phyloP scores from a whole-genome alignment of 1,140 invertebrate species.

The Lasioglossum baleicum region DNA sequence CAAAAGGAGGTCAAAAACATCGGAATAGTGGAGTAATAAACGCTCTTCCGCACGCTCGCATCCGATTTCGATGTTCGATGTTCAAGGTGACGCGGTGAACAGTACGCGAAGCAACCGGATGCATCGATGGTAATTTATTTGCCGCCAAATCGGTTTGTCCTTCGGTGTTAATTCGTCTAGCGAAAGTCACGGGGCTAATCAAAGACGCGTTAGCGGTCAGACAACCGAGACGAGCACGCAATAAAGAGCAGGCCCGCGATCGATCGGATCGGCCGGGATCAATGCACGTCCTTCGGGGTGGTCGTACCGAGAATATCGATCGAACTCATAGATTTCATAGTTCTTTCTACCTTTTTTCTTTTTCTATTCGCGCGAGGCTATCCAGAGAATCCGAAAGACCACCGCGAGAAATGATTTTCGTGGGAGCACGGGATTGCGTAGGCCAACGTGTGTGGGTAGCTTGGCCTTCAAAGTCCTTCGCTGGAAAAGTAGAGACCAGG shows the following conservation, averaged over 20 bases:
- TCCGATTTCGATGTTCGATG: slow-evolving; percentile 40
- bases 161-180: slow-evolving; percentile 56
- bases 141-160: slow-evolving; percentile 47
- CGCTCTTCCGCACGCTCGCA: slow-evolving; percentile 7
- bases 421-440: slow-evolving; percentile 43
- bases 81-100: slow-evolving; percentile 49
- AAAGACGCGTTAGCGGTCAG: slow-evolving; percentile 16
- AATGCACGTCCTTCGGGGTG: slow-evolving; percentile 44
- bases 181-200: slow-evolving; percentile 50
- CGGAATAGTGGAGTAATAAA: not conserved
- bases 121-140: slow-evolving; percentile 55
- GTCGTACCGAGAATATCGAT: not conserved
- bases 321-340: not conserved
- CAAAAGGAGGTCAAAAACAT: not conserved
- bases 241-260: not conserved
- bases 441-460: slow-evolving; percentile 49
- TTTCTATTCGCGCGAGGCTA: not conserved
- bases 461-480: slow-evolving; percentile 68
- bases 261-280: slow-evolving; percentile 35
- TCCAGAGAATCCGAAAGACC: not conserved
- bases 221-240: slow-evolving; percentile 5
- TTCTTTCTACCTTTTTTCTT: slow-evolving; percentile 3
- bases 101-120: slow-evolving; percentile 48
- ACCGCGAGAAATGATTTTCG: slow-evolving; percentile 19
- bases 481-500: slow-evolving; percentile 48